Conservation (phyloP, 2,797 vertebrate genomes). For the Smutsia temminckii region DNA sequence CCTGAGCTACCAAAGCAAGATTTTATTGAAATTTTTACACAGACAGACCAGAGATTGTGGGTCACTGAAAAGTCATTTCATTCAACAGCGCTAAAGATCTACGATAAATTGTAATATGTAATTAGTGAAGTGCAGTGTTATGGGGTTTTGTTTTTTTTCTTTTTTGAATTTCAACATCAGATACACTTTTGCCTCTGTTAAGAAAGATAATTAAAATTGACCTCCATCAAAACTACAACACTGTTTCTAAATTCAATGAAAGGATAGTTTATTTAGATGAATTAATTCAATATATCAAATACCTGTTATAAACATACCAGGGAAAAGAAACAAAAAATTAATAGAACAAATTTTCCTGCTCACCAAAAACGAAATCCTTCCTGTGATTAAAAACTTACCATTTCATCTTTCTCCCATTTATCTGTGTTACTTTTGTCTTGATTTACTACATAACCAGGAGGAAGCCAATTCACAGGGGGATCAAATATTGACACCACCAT, state of each 20-base stretch:
- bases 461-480: constrained; percentile 99
- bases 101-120: not conserved
- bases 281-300: not conserved
- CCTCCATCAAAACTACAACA: not conserved
- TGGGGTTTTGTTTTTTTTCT: not conserved
- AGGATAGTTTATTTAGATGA: not conserved
- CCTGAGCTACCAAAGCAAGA: not conserved
- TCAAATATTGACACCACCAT: constrained; percentile 99
- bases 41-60: not conserved
- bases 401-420: constrained; percentile 93
- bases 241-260: constrained; percentile 10
- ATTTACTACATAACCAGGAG: constrained; percentile 97
- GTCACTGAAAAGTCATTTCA: not conserved
- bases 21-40: not conserved
- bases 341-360: not conserved
- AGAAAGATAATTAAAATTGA: not conserved
- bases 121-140: not conserved
- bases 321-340: constrained; percentile 31
- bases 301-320: not conserved
- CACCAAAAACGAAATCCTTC: not conserved
- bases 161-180: not conserved
- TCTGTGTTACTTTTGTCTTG: constrained; percentile 95
- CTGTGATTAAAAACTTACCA: constrained; percentile 85
- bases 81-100: not conserved
- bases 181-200: not conserved